Evolutionary conservation across 2,797 vertebrate genomes (phyloP), one percentile per base, ranked within the genome.

Genomic region (Oreochromis grahami): DNA sequence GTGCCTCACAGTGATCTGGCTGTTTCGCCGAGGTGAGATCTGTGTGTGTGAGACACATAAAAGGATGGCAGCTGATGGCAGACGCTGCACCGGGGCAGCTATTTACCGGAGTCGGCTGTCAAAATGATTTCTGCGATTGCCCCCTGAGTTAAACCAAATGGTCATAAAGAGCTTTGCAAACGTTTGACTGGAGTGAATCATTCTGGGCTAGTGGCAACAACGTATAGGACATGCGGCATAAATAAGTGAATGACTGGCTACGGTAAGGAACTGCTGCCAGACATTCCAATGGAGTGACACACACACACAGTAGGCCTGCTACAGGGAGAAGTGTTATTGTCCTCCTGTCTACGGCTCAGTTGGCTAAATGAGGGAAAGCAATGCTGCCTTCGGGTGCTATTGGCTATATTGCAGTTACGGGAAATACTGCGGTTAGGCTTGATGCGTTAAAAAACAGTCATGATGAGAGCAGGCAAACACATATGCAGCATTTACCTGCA

Each of bases 281-380:
- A 91, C 95, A 95, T 95, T 95, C 95, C 95, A 86, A 91, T 91
- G 87, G 76, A 84, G 84, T 94, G 91, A 93, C 86, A 89, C 85
- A 86, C 80, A 55, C 86, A 43, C 76, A 85, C 74, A 50, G 68
- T n/a, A 55, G 11, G 32, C 52, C 41, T n/a, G 29, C 77, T 58
- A 32, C 63, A 82, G 45, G 76, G 74, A 43, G 19, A 52, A 80
- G 38, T 21, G 76, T 91, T 86, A 95, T 94, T 94, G 93, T 95
- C 88, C 88, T 90, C 26, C 83, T 89, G 89, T 93, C 85, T 80
- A 12, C 84, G 70, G 72, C 55, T 89, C 83, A 48, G 56, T 80
- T 65, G 65, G 77, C 80, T 82, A 84, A 85, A 48, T 76, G 86
- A 52, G 48, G 52, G n/a, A 80, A 52, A 15, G 15, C 63, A 50